Base-by-base conservation (phyloP, 2,888 invertebrate species). In the Pristionchus fissidentatus region DNA sequence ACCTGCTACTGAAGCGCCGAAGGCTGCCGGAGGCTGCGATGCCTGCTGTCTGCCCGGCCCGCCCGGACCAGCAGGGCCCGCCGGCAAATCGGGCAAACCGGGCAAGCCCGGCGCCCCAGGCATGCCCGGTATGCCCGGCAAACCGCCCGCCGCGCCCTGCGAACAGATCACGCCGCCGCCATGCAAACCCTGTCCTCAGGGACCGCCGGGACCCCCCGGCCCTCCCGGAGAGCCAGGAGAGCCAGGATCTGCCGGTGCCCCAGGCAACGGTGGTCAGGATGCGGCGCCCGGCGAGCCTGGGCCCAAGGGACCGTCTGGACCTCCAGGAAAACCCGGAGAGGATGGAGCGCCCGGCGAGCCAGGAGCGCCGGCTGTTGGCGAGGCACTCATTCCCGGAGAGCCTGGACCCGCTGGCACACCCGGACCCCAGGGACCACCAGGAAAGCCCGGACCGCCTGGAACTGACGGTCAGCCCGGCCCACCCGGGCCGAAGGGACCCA, bases 241-340 rank as follows among this genome's bases (percentile, higher is more conserved):
- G n/a, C 82, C 84, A 29, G 88, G 87, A 35, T 80, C 73, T 29
- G 87, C 88, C 22, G 88, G 86, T 78, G 84, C 81, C 7, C 86
- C 87, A 55, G 89, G 89, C 82, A 83, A 84, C 10, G 77, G 86
- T 43, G 89, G 89, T 87, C 86, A 87, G 80, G 85, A 85, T 15
- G 90, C 90, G 86, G 86, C 86, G 62, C 84, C 85, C 35, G 90
- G 90, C 84, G 84, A 85, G n/a, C 85, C 85, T 55, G 90, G 89
- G 77, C 84, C 82, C 19, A 83, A 85, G 43, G 89, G 89, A 84
- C 62, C 84, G 22, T 85, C 82, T 46, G 89, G 89, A 82, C 83
- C 85, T 26, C 83, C 84, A 29, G 90, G 90, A 84, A 84, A 85
- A 83, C 85, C 85, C 73, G 87, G 87, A 85, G 84, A 78, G 41